These are phyloP conservation scores for Dasyurus viverrinus DNA, from an alignment of 2,113 vertebrate species.

Conservation along the genomic window DNA sequence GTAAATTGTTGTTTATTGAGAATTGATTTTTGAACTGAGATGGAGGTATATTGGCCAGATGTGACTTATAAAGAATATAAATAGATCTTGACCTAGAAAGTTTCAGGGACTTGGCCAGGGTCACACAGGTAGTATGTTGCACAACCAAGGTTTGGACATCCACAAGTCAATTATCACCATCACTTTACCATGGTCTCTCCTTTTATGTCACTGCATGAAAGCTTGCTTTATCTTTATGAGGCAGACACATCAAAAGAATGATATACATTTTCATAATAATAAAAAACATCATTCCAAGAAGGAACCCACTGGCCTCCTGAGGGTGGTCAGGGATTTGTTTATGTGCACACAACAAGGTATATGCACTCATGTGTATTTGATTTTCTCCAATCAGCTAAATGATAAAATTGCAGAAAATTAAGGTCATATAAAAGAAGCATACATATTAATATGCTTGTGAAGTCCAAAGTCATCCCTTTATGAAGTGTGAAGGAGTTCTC, in stretches of 20 bases:
- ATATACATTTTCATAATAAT: background rate
- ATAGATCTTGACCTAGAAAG: background rate
- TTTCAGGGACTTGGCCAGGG: background rate
- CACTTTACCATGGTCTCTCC: no score
- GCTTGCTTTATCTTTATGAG: background rate
- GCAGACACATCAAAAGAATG: background rate
- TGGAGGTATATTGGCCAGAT: background rate
- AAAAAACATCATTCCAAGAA: slow-evolving; percentile 7
- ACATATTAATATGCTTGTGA: background rate
- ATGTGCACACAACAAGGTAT: background rate
- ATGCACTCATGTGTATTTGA: background rate
- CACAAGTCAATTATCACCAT: background rate
- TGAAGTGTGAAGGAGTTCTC: background rate
- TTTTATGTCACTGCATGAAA: background rate
- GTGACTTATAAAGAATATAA: background rate
- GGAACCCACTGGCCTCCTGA: background rate
- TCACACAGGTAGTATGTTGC: background rate
- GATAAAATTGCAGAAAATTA: background rate
- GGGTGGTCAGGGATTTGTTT: background rate
- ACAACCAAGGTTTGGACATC: background rate
- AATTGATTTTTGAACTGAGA: slow-evolving; percentile 4
- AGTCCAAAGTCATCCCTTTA: background rate
- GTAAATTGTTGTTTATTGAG: background rate
- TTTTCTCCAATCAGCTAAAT: background rate
- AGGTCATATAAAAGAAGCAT: background rate